Base-by-base conservation (phyloP, 2,113 vertebrate genomes). In the Thunnus thynnus region DNA sequence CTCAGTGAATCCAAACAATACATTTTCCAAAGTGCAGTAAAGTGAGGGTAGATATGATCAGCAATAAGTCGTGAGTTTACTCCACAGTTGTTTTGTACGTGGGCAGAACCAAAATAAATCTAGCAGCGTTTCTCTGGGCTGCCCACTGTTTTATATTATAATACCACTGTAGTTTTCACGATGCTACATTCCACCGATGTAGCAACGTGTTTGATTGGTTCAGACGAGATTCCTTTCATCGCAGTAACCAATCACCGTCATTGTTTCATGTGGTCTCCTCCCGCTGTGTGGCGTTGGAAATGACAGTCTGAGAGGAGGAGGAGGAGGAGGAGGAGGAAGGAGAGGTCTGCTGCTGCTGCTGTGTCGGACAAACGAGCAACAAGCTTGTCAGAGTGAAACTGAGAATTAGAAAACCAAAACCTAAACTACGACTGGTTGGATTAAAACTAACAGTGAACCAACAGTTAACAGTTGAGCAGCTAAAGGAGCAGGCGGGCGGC, bases 191-290 rank as follows among this genome's bases (percentile, higher is more conserved):
- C 71, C 47, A 8, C 13, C 1, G 5, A 87, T 72, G 63, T 51
- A 84, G 74, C 72, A 5, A 2, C 18, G 12, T 5, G 5, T 81
- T 27, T 76, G 77, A 94, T 94, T 93, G 91, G 93, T 64, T 71
- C 2, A 55, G 0, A 63, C 3, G 0, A 72, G 22, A 82, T 84
- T 82, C 64, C 41, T 52, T 62, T 74, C 54, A 14, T 54, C 0
- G 5, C 12, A 0, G 3, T 14, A 3, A 57, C 94, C 92, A 94
- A 94, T 93, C 77, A 83, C 65, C 36, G 4, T 36, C 25, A 0
- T 22, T 48, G 79, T 91, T 78, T 66, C 52, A 90, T 83, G 2
- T 7, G 2, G 47, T 41, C 57, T 36, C 88, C 88, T 12, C 80
- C 87, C 85, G 70, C 69, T 76, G 80, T 52, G 66, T 82, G 75